Percentiles rank a stretch among this genome's conserved stretches.
phyloP scores from a whole-genome alignment of 1,140 invertebrate species.

The Ips typographus region DNA sequence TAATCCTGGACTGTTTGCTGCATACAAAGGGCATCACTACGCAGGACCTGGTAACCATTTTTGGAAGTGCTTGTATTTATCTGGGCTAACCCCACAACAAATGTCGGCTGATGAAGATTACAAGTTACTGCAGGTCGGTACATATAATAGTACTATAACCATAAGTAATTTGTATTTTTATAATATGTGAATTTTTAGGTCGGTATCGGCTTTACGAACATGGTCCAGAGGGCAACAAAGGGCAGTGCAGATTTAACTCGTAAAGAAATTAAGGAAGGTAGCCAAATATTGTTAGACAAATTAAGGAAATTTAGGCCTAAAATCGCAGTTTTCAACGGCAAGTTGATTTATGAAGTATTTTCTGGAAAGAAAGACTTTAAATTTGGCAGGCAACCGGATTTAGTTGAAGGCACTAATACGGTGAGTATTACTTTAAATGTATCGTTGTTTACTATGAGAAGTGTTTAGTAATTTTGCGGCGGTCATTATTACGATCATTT shows the following conservation, averaged over 20 bases:
- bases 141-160: slow-evolving; percentile 13
- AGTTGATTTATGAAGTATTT: slow-evolving; percentile 97
- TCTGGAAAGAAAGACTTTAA: slow-evolving; percentile 96
- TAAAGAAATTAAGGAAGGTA: slow-evolving; percentile 97
- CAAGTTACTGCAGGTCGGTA: slow-evolving; percentile 77
- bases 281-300: slow-evolving; percentile 87
- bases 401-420: slow-evolving; percentile 89
- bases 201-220: slow-evolving; percentile 97
- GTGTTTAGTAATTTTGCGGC: too few relatives aligned
- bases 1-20: slow-evolving; percentile 94
- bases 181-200: slow-evolving; percentile 22
- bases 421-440: slow-evolving; percentile 67
- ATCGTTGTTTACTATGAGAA: background rate
- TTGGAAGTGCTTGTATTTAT: slow-evolving; percentile 96
- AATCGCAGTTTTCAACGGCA: slow-evolving; percentile 98
- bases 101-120: slow-evolving; percentile 96
- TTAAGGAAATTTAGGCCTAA: slow-evolving; percentile 90
- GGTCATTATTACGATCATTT: background rate
- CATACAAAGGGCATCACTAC: slow-evolving; percentile 97
- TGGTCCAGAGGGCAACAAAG: slow-evolving; percentile 92
- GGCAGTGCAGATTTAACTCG: slow-evolving; percentile 93
- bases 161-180: background rate
- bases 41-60: slow-evolving; percentile 98
- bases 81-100: slow-evolving; percentile 90
- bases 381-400: slow-evolving; percentile 92